Evolutionary conservation across 2,888 invertebrate species (phyloP), one percentile per base, ranked within the genome.

Genomic region (Uloborus plumipes): DNA sequence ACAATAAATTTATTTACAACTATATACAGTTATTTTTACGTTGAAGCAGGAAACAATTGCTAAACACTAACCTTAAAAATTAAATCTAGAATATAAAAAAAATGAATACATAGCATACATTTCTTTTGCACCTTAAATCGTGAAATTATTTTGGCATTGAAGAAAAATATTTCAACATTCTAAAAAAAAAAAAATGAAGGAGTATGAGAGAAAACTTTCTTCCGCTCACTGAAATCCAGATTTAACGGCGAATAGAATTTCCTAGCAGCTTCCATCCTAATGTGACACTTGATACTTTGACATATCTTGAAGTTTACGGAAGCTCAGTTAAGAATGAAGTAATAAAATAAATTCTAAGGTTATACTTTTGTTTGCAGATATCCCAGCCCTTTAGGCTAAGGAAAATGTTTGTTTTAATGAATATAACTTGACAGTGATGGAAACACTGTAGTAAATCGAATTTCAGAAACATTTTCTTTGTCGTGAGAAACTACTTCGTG

Each of bases 201-300:
- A 39, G 39, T 39, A 39, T 39, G 39, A 15, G 11, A 61, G 22
- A 61, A 50, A 69, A 76, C 50, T 67, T 73, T 61, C 51, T 50
- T 59, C 47, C 26, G 15, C 15, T 65, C 16, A 20, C 55, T 31
- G 49, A 55, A 50, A 59, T 67, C 61, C 51, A 69, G 61, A 51
- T 69, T 61, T 31, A 69, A 50, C 65, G 31, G 74, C 50, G 69
- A 70, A 77, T 61, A 70, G 39, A 77, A 55, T 70, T 70, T 64
- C 47, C 26, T 20, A 53, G 55, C 55, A 70, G 70, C 62, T 69
- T 65, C 62, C 53, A 55, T 53, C 53, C 62, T 77, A 77, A 77
- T 77, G 64, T 77, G 77, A 77, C 77, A 77, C 55, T 47, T 77
- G 77, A 77, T 77, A 77, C 67, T 77, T 77, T 77, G 70, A 70